Base-by-base conservation (phyloP, 2,888 invertebrate species). In the Ophraella communa region DNA sequence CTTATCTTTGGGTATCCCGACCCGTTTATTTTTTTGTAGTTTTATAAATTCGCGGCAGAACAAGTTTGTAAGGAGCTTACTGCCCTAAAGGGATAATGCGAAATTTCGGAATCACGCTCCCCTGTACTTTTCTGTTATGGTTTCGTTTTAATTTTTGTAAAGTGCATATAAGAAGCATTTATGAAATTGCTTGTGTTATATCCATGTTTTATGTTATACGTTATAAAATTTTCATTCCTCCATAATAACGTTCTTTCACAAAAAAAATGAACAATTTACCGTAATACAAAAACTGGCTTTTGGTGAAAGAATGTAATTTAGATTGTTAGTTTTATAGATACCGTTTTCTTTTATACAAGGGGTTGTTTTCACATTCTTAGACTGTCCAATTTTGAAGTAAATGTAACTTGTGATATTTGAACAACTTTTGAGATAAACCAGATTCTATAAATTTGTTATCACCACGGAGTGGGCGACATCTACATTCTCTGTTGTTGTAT, bases 61-160 rank as follows among this genome's bases (percentile, higher is more conserved):
- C 23, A 23, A 58, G 39, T 45, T 33, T 49, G 33, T 58, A 51
- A 58, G 49, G 24, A 49, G 47, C 47, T 57, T 47, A 47, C 42
- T 35, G 49, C 39, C 58, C 33, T 58, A 20, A 58, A 58, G 58
- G 45, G 58, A 49, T 58, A 58, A 58, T 49, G 47, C 58, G 35
- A 21, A 49, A 58, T 49, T 24, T 58, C 27, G 23, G 49, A 58
- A 35, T 14, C 55, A 27, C 17, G 14, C 23, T 30, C 24, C 24
- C 5, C 54, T 35, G n/a, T 24, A 54, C 39, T 39, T 39, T 35
- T 5, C 54, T 39, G 54, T 54, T 54, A 39, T 21, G 54, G 54
- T 54, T 20, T 23, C 21, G 30, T 52, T 61, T 53, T 53, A 52
- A 61, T 61, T 35, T 53, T 42, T 17, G 30, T 27, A 44, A 20